phyloP scores from a whole-genome alignment of 2,113 vertebrate genomes.

The Macroglossus sobrinus region DNA sequence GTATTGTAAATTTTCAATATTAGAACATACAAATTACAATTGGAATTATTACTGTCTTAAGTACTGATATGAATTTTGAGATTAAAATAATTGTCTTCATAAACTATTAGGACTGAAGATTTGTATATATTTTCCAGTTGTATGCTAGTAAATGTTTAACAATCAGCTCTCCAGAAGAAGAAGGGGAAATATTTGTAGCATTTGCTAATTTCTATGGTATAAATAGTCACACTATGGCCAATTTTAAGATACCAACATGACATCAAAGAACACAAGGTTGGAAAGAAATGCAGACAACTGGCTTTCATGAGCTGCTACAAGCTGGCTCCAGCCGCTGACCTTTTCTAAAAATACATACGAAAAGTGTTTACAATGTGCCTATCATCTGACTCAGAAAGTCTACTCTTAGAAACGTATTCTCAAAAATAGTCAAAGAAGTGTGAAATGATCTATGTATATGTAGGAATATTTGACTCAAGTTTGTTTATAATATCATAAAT shows the following conservation, averaged over 20 bases:
- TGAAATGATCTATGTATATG: background rate
- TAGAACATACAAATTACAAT: background rate
- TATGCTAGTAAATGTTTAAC: background rate
- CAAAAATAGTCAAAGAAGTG: background rate
- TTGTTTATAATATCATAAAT: background rate
- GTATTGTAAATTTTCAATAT: background rate
- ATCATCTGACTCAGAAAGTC: background rate
- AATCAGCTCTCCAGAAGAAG: background rate
- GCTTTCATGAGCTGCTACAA: background rate
- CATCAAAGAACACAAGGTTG: background rate
- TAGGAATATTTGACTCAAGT: background rate
- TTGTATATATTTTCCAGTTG: background rate
- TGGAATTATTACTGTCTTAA: slow-evolving; percentile 19
- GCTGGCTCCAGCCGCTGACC: background rate
- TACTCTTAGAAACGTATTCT: background rate
- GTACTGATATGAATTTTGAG: background rate
- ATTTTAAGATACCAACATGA: background rate
- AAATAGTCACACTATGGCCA: background rate
- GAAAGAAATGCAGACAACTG: background rate
- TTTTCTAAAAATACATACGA: background rate
- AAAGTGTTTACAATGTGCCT: background rate
- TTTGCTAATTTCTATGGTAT: background rate
- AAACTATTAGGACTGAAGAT: background rate
- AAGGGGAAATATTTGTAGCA: background rate
- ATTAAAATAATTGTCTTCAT: background rate